Base-by-base conservation (phyloP, 1,140 invertebrate species). In the Lucilia cuprina region DNA sequence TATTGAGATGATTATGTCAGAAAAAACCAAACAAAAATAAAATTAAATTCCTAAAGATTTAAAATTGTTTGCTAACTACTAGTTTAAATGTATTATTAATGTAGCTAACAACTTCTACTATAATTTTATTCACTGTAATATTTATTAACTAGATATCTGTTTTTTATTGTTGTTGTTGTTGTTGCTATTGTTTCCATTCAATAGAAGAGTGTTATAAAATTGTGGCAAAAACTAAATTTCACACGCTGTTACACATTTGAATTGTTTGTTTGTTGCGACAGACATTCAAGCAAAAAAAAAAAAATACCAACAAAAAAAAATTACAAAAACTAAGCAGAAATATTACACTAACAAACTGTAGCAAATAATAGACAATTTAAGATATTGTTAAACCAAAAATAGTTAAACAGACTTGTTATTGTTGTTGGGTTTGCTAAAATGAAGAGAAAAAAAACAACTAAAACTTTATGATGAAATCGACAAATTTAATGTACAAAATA, bases 191-290 rank as follows among this genome's bases (percentile, higher is more conserved):
- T 41, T 30, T 30, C 25, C 25, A 41, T 55, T 55, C 12, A n/a
- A 55, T 55, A 55, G 50, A 55, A 55, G 50, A 55, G 50, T 55
- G 50, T 55, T 55, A n/a, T 55, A 55, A 55, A 55, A 55, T 55
- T 55, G 50, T 55, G 50, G 50, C n/a, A 70, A 70, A 70, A 21
- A 70, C n/a, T 21, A 70, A 70, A 80, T 80, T 80, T 80, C 77
- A 80, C 77, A 80, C 77, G 77, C 77, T 80, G 77, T 80, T 80
- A 80, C 77, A 80, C 77, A 80, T 80, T 80, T 80, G 77, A 80
- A 21, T 80, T 80, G 77, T 80, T 80, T 7, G 19, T 65, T 65
- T 7, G 3, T 70, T 70, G 65, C 65, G 65, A 70, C 65, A 70
- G n/a, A 21, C 7, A 0, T n/a, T 14, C n/a, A 41, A 41, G 17